Conservation (phyloP, 2,888 invertebrate species). For the Acleris holmiana region DNA sequence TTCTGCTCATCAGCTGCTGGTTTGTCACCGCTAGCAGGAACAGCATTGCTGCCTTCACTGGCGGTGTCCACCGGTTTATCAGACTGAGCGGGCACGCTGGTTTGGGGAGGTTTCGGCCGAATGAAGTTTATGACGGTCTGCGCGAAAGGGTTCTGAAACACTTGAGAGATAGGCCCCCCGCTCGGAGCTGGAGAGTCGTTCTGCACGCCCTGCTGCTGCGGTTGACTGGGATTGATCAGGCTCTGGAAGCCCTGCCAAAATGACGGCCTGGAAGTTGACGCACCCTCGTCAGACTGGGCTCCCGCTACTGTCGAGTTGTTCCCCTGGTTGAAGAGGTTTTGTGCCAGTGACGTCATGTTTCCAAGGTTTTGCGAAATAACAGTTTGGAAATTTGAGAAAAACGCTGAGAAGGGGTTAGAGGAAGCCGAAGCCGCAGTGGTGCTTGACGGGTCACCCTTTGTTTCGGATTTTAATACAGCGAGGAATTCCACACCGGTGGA, state of each 20-base stretch:
- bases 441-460: conserved; percentile 36
- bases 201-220: conserved; percentile 39
- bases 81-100: conserved; percentile 34
- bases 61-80: conserved; percentile 16
- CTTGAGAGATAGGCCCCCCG: conserved; percentile 54
- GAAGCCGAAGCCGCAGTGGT: conserved; percentile 30
- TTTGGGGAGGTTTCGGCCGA: conserved; percentile 36
- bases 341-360: conserved; percentile 43
- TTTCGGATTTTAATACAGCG: conserved; percentile 54
- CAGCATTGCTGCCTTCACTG: conserved; percentile 42
- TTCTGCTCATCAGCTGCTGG: conserved; percentile 36
- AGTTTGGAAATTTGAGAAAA: conserved; percentile 44
- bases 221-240: conserved; percentile 41
- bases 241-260: conserved; percentile 47
- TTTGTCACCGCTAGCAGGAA: conserved; percentile 35
- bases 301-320: conserved; percentile 37
- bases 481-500: conserved; percentile 60
- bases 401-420: conserved; percentile 30
- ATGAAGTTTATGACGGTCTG: conserved; percentile 38
- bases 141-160: conserved; percentile 46
- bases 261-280: conserved; percentile 37
- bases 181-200: conserved; percentile 39
- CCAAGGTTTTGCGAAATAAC: conserved; percentile 42
- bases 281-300: conserved; percentile 45
- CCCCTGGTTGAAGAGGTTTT: conserved; percentile 39